phyloP scores from a whole-genome alignment of 2,888 invertebrate species.

The Ptychoptera contaminata region DNA sequence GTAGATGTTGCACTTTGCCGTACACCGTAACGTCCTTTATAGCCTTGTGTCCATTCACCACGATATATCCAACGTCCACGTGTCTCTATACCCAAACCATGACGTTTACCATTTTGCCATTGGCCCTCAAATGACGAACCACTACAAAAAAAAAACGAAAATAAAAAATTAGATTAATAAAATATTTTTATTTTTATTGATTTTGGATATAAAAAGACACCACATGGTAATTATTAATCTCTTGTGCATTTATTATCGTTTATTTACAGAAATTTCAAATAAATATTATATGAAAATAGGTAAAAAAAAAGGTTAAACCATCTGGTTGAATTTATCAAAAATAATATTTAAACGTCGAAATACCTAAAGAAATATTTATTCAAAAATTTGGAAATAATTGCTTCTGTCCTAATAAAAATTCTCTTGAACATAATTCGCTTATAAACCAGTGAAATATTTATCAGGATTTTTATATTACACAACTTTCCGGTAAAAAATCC shows the following conservation, averaged over 20 bases:
- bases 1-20: slow-evolving; percentile 89
- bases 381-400: too few relatives aligned
- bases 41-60: slow-evolving; percentile 97
- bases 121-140: slow-evolving; percentile 95
- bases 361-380: too few relatives aligned
- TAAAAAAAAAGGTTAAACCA: too few relatives aligned
- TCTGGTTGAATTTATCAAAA: too few relatives aligned
- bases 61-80: slow-evolving; percentile 94
- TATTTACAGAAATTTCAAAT: too few relatives aligned
- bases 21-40: slow-evolving; percentile 96
- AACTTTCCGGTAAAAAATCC: too few relatives aligned
- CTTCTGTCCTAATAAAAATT: too few relatives aligned
- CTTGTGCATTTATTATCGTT: neutral
- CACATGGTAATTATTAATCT: neutral
- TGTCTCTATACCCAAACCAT: slow-evolving; percentile 94
- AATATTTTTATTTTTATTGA: neutral
- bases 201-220: neutral
- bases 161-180: neutral
- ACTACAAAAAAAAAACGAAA: slow-evolving; percentile 32
- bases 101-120: slow-evolving; percentile 98
- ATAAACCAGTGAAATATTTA: too few relatives aligned
- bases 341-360: too few relatives aligned
- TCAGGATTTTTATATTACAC: too few relatives aligned
- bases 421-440: too few relatives aligned
- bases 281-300: too few relatives aligned